Percentiles rank a stretch among this genome's conserved stretches.
Conservation (phyloP, 2,888 invertebrate genomes). For the Melinaea marsaeus region DNA sequence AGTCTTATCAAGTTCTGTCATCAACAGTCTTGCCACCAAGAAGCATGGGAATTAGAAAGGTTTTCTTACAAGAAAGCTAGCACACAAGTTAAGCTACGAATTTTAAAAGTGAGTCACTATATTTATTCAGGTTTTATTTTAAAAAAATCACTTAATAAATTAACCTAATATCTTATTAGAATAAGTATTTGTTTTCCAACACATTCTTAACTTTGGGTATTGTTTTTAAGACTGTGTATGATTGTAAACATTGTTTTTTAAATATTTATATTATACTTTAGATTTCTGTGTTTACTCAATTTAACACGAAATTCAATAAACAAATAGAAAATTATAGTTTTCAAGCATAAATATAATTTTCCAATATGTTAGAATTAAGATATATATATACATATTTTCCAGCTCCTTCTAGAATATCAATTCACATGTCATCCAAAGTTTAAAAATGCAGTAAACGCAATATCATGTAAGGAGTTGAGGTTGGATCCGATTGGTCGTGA, state of each 20-base stretch:
- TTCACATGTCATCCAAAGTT: constrained; percentile 97
- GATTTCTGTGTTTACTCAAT: no score
- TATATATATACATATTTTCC: constrained; percentile 42
- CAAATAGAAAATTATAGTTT: no score
- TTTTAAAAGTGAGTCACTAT: constrained; percentile 85
- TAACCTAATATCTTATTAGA: constrained; percentile 16
- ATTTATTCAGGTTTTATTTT: constrained; percentile 4
- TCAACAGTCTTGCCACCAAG: constrained; percentile 88
- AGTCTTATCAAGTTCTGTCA: constrained; percentile 94
- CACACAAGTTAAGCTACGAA: constrained; percentile 90
- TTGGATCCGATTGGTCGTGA: constrained; percentile 94
- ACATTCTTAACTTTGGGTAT: background rate
- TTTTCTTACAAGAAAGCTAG: constrained; percentile 97
- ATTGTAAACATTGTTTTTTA: background rate
- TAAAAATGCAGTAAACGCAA: constrained; percentile 89
- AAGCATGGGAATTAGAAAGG: constrained; percentile 97
- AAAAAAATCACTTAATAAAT: no score
- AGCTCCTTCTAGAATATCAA: constrained; percentile 94
- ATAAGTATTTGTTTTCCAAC: constrained; percentile 5
- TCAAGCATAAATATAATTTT: no score
- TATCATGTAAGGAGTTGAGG: constrained; percentile 88
- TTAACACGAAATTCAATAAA: no score
- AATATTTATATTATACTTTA: no score
- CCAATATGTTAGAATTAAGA: background rate
- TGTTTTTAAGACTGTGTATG: constrained; percentile 2